Evolutionary conservation across 1,140 invertebrate species (phyloP), one percentile per base, ranked within the genome.

Genomic region (Pentalonia nigronervosa): DNA sequence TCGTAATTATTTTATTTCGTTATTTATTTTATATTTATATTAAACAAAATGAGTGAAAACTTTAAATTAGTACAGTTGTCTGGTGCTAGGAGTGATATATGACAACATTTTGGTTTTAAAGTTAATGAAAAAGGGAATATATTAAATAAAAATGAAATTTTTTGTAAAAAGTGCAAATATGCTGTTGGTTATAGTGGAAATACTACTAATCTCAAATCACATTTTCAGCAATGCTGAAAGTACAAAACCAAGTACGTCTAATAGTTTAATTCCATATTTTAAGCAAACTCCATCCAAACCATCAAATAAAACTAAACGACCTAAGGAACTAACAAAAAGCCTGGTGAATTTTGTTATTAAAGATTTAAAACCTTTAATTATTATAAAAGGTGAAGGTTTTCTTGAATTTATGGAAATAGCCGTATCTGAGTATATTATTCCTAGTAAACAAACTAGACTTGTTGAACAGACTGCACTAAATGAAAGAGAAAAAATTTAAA

Each of bases 21-120:
- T 48, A 48, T 48, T 11, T 1, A 48, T 11, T 48, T 48, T 48
- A 48, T 14, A 48, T 48, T 48, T 48, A 14, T 48, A 14, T 48
- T 7, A 48, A 48, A 48, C 48, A 48, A 9, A 48, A 48, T 48
- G 6, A 48, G 11, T 48, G 48, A 48, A 14, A 48, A 48, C 11
- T 48, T 48, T 48, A 48, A 48, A 14, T 48, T 11, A 48, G 11
- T 48, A 48, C 60, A 1, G 60, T 76, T n/a, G 30, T 1, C 25
- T n/a, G 30, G 60, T 76, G 30, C 60, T 76, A n/a, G 60, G 8
- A n/a, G 30, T 76, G 8, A 76, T 30, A 76, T 30, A 76, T n/a
- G 60, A 30, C 60, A 76, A 76, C 60, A 76, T 76, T 76, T 76
- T 76, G 60, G 60, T 76, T 76, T 76, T 76, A 30, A 76, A 76